These are phyloP conservation scores for Acronicta aceris DNA, from an alignment of 2,888 invertebrate genomes.

Conservation along the genomic window DNA sequence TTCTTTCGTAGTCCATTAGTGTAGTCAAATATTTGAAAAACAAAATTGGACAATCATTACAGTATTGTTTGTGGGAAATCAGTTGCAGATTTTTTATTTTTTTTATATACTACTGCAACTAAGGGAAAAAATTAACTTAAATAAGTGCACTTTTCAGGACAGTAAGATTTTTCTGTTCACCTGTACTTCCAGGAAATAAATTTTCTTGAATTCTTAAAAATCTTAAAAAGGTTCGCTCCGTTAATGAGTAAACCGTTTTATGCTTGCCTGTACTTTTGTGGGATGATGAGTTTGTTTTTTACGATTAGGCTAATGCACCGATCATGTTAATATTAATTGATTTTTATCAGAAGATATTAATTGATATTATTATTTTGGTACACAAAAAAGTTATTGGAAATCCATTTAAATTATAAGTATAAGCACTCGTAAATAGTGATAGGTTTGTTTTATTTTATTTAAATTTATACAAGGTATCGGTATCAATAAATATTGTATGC, in stretches of 20 bases:
- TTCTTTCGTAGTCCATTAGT: conserved; percentile 12
- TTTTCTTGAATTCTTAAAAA: no score
- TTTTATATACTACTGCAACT: background rate
- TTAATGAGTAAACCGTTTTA: conserved; percentile 1
- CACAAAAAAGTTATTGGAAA: conserved; percentile 11
- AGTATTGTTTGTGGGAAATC: background rate
- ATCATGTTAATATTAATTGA: conserved; percentile 3
- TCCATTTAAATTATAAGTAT: background rate
- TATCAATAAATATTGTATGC: no score
- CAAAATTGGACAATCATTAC: background rate
- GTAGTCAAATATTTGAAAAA: background rate
- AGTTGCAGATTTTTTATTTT: background rate
- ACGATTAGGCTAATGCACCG: background rate
- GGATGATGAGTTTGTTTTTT: background rate
- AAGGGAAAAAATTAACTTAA: no score
- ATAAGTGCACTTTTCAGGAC: no score
- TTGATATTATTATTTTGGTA: no score
- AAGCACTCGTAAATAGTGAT: background rate
- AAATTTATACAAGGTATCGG: no score
- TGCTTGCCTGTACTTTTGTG: background rate
- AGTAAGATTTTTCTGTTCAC: no score
- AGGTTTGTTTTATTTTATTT: background rate
- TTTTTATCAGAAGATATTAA: conserved; percentile 1
- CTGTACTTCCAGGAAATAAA: no score
- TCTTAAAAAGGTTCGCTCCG: background rate